Base-by-base conservation (phyloP, 2,113 vertebrate species). In the Sceloporus undulatus region DNA sequence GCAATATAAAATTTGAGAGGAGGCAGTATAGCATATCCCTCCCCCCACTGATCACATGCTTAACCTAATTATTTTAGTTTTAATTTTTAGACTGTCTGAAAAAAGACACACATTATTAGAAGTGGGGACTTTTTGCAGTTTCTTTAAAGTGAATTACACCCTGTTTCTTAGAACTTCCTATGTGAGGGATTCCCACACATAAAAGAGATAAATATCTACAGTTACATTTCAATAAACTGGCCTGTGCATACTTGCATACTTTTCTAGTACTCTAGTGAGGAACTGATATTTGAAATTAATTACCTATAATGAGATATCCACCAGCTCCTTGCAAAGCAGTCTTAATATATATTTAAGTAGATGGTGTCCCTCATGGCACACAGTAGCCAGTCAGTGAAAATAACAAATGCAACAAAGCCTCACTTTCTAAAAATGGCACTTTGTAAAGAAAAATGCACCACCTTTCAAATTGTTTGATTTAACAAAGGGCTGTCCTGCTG, bases 401-500 rank as follows among this genome's bases (percentile, higher is more conserved):
- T 74, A 52, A 65, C 83, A 89, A 66, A 75, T 87, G 48, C 19
- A 59, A 29, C 16, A 82, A 21, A 5, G 25, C 0, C 91, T 79
- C 76, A 68, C 77, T 77, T 86, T 29, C 56, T 62, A 87, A 90
- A 66, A 85, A 78, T 79, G 5, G 38, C 21, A 84, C 38, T 42
- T 83, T 34, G 52, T 86, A 71, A 48, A 38, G 82, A 79, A 85
- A 52, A 81, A 29, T 70, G 34, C 34, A 65, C 3, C 40, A 52
- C n/a, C 86, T 29, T 73, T 91, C 78, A 91, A 91, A 73, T 21
- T 16, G 0, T 85, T 70, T 90, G 79, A 85, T 88, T 23, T 84
- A 88, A 84, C 75, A n/a, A 29, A n/a, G 52, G 85, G 59, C 66
- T 56, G 14, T 76, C 91, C 89, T 90, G 59, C 34, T 0, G 0